Base-by-base conservation (phyloP, 1,140 invertebrate species). In the Micrasema longulum region DNA sequence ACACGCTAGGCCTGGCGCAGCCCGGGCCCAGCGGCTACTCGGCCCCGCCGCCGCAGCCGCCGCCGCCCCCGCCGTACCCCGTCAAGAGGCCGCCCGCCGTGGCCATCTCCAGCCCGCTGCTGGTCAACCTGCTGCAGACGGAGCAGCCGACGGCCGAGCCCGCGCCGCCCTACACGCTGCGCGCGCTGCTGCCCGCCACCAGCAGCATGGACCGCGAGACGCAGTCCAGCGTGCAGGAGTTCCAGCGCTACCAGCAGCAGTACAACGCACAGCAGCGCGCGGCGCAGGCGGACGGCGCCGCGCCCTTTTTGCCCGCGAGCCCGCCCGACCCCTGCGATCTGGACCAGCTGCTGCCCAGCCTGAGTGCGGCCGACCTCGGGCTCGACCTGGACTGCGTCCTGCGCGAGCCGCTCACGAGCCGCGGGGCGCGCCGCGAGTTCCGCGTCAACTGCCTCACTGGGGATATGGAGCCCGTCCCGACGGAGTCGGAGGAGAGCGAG, bases 41-140 rank as follows among this genome's bases (percentile, higher is more conserved):
- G 3, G 53, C 36, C n/a, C 26, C 53, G 0, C n/a, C n/a, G n/a
- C n/a, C n/a, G n/a, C n/a, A n/a, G n/a, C n/a, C n/a, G n/a, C n/a
- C n/a, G n/a, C 53, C 53, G 36, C 67, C 72, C 14, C 52, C 45
- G 10, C 53, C 57, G 11, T 41, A 76, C 0, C 60, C 73, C 60
- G 45, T 75, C 12, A 18, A 65, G 1, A 55, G 47, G 12, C 66
- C 60, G 26, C 79, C 79, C 18, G 81, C 87, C 79, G 82, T 92
- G 35, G 91, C 91, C 18, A 88, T 94, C 76, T 93, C 94, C 69
- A 96, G 94, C 81, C 95, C 95, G n/a, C 82, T 97, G 62, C 85
- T 97, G 47, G 95, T 97, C 2, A 97, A 97, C 84, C 83, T 97
- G 64, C 84, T 97, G 74, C 95, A 97, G 85, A 96, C 94, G 79